Percentiles rank a stretch among this genome's conserved stretches.
Evolutionary conservation across 2,888 invertebrate genomes (phyloP).

Genomic region (Chymomyza amoena): DNA sequence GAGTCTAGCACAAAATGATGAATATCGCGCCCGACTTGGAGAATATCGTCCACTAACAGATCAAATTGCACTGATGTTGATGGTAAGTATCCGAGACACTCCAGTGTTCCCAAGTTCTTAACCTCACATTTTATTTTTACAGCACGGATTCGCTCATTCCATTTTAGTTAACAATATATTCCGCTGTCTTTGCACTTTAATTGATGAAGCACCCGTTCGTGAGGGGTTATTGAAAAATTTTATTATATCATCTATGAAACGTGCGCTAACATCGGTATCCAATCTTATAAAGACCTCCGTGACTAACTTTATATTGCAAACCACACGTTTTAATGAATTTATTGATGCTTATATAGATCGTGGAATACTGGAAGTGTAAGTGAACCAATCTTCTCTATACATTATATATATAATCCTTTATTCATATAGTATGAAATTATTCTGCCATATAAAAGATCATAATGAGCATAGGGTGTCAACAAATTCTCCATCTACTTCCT

Average conservation of each 20-base stretch:
- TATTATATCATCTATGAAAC: conserved; percentile 64
- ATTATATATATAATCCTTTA: no score
- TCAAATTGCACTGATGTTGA: conserved; percentile 59
- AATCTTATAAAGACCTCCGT: conserved; percentile 70
- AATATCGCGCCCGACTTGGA: conserved; percentile 51
- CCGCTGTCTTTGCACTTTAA: conserved; percentile 70
- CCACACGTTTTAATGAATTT: conserved; percentile 66
- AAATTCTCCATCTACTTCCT: no score
- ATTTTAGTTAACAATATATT: conserved; percentile 69
- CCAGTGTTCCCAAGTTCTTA: neutral
- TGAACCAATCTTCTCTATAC: neutral
- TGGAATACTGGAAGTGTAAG: conserved; percentile 72
- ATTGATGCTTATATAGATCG: conserved; percentile 65
- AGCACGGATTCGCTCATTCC: conserved; percentile 61
- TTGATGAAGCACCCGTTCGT: conserved; percentile 60
- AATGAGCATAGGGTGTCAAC: no score
- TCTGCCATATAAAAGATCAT: no score
- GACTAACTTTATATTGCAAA: conserved; percentile 75
- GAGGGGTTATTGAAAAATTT: conserved; percentile 42
- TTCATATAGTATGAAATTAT: neutral
- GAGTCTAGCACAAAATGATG: conserved; percentile 61
- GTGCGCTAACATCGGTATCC: conserved; percentile 66
- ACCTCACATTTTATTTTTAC: neutral
- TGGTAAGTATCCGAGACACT: conserved; percentile 43
- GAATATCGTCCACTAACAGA: conserved; percentile 31